These are phyloP conservation scores for Cydia strobilella DNA, from an alignment of 1,140 invertebrate genomes.

Conservation along the genomic window DNA sequence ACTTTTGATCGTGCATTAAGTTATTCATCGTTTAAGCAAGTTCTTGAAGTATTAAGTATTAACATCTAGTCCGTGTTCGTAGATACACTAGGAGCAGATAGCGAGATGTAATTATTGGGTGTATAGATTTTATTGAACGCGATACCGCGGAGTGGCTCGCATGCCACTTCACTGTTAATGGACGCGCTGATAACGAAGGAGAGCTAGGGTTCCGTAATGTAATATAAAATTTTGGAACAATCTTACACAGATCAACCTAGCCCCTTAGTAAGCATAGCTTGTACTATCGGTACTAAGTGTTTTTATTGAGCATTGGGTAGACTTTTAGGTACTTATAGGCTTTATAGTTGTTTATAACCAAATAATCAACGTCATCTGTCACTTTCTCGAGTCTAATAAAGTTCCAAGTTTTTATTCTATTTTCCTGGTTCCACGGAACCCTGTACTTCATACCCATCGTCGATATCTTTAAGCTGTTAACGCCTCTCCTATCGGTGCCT, in stretches of 20 bases:
- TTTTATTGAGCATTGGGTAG: no score
- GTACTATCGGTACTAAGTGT: no score
- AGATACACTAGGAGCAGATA: background rate
- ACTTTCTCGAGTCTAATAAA: no score
- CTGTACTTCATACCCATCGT: background rate
- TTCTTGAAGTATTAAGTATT: no score
- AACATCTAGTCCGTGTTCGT: no score
- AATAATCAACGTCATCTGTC: no score
- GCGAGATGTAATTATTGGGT: constrained; percentile 26
- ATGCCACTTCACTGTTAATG: constrained; percentile 27
- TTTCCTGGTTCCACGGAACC: background rate
- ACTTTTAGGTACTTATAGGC: no score
- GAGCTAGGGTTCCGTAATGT: constrained; percentile 10
- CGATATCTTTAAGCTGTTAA: background rate
- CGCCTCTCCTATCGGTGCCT: background rate
- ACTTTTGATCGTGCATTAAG: no score
- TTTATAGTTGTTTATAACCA: no score
- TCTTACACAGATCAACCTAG: no score
- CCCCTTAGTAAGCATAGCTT: no score
- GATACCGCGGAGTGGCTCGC: constrained; percentile 29
- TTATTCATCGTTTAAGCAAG: no score
- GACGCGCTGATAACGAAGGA: background rate
- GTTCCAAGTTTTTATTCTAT: background rate
- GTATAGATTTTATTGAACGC: constrained; percentile 27
- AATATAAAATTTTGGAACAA: background rate